phyloP scores from a whole-genome alignment of 2,888 invertebrate genomes.

The Encarsia formosa region DNA sequence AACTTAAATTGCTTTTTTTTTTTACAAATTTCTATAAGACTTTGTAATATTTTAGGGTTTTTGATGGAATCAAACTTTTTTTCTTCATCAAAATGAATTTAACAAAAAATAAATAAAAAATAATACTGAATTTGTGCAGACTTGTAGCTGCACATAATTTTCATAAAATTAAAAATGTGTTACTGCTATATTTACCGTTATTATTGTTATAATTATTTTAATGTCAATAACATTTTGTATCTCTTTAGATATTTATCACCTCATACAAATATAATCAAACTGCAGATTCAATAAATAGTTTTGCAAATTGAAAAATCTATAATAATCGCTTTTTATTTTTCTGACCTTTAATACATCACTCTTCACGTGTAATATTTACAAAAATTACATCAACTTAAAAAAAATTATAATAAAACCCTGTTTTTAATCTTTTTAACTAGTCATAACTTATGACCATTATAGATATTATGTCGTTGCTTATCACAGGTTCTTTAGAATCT shows the following conservation, averaged over 20 bases:
- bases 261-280: conserved; percentile 29
- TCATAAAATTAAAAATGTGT: conserved; percentile 24
- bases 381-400: no score
- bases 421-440: no score
- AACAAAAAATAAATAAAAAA: no score
- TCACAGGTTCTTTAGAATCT: no score
- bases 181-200: conserved; percentile 25
- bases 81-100: conserved; percentile 16
- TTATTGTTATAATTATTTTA: conserved; percentile 27
- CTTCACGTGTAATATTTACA: no score
- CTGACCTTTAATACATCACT: background rate
- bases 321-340: background rate
- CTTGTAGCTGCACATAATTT: conserved; percentile 24
- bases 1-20: no score
- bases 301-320: conserved; percentile 35
- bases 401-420: no score
- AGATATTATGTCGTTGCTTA: no score
- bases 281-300: conserved; percentile 37
- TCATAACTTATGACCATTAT: no score
- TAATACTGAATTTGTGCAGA: conserved; percentile 12
- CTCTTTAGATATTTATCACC: conserved; percentile 28
- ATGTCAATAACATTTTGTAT: conserved; percentile 30
- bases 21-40: no score
- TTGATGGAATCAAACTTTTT: conserved; percentile 14
- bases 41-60: conserved; percentile 14